Conservation (phyloP, 2,797 vertebrate genomes). For the Lepus oiostolus region DNA sequence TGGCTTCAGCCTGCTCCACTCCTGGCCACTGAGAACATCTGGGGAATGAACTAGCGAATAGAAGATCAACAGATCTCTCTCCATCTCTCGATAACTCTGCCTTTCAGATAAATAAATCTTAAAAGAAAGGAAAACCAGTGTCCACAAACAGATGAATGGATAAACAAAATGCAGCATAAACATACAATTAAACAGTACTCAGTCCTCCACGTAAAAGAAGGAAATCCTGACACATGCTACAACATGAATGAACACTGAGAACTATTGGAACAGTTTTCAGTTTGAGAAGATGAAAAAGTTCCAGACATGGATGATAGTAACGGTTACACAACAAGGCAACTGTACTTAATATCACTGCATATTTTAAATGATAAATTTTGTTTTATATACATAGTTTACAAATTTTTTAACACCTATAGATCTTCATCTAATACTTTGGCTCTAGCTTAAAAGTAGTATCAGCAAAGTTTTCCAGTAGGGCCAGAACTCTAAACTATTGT, state of each 20-base stretch:
- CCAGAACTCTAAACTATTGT: neutral
- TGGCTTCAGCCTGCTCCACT: too few species aligned
- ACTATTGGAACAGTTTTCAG: neutral
- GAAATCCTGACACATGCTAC: neutral
- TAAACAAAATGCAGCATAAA: neutral
- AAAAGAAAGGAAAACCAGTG: too few species aligned
- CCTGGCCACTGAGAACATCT: too few species aligned
- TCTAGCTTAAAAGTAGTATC: neutral
- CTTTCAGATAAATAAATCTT: too few species aligned
- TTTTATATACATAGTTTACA: neutral
- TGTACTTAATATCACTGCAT: neutral
- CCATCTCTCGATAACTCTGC: too few species aligned
- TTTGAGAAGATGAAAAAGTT: neutral
- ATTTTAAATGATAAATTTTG: neutral
- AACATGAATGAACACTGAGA: neutral
- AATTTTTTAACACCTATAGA: neutral
- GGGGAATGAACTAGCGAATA: too few species aligned
- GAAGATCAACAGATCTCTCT: too few species aligned
- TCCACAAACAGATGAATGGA: neutral
- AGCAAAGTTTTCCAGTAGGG: constrained; percentile 20
- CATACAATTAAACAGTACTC: neutral
- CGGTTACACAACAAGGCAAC: neutral
- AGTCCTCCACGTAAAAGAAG: constrained; percentile 7
- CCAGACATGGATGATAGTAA: neutral
- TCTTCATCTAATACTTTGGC: neutral